Evolutionary conservation across 2,113 vertebrate species (phyloP), one percentile per base, ranked within the genome.

Genomic region (Oxygymnocypris stewartii): DNA sequence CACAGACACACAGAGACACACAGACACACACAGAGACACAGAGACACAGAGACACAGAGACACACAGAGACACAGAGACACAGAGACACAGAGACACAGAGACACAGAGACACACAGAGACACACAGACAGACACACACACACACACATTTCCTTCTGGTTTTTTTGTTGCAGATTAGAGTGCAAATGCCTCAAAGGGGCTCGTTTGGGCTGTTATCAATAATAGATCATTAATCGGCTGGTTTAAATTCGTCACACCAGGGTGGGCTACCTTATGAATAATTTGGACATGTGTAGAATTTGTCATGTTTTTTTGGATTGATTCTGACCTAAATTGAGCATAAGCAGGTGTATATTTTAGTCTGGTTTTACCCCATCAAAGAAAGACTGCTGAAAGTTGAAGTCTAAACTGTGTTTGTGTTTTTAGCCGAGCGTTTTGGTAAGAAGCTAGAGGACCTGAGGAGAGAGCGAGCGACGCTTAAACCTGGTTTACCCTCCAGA

Each of bases 401-500:
- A 69, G 65, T 35, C 20, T 42, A 1, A 12, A 42, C 6, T 85
- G n/a, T 90, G 89, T 84, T 14, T 77, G 65, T 79, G 59, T 42
- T 31, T 61, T 25, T 88, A 99, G 97, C 96, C 0, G 96, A 97
- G 90, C 94, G 87, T 23, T 93, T 97, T 88, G 95, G 93, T 83
- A 89, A 89, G 76, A 96, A 96, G 90, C 85, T 97, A 85, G 96
- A 96, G 89, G 96, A 96, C 84, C 90, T 98, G 91, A 93, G 94
- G 79, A 92, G 89, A 37, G 96, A 97, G 90, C 92, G 91, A 84
- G 91, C 88, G 1, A 74, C 89, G 31, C 93, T 96, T 51, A 93
- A 93, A 86, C 94, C 96, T 90, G 94, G 92, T 74, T 95, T 98
- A 84, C 97, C 97, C 65, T 99, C 96, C 79, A 94, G 90, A 51